Base-by-base conservation (phyloP, 1,140 invertebrate genomes). In the Drosophila prosaltans region DNA sequence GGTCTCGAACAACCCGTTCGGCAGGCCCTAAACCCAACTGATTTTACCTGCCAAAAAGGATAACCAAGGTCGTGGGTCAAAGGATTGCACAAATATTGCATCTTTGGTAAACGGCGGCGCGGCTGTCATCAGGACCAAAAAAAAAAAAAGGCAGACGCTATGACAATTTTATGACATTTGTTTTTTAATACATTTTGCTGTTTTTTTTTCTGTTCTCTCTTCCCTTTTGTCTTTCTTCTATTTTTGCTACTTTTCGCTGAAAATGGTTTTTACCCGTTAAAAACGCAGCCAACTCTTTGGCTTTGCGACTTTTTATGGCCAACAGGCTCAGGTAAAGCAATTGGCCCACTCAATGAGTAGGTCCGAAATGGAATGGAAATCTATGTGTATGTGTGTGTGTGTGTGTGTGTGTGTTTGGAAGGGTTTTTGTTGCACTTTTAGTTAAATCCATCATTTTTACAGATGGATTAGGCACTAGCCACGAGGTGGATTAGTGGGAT, bases 11-110 rank as follows among this genome's bases (percentile, higher is more conserved):
- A 86, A 86, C 83, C 83, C 83, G 76, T 88, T 88, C 83, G 76
- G 45, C 45, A 48, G 45, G 6, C 45, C 45, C 45, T 48, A 16
- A 16, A 48, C 45, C 45, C 21, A 26, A 5, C 26, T 26, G 24
- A 16, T 26, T 26, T 28, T 58, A 74, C 57, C 55, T 59, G 59
- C 8, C 8, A 54, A 59, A 51, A 85, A 85, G 43, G 57, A 51
- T 48, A 68, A 80, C 71, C 83, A 86, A 86, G 83, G 82, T n/a
- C 77, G n/a, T 8, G 36, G 48, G 58, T 64, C 70, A 86, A 88
- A 88, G 83, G 83, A 88, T 88, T 88, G 83, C 84, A 88, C 83
- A 88, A 88, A 88, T 88, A 88, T 88, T 88, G 83, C 83, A 88
- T 88, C 83, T 86, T 88, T 80, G 72, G 85, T 55, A 10, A 30